phyloP scores from a whole-genome alignment of 2,797 vertebrate species.

The Clarias laeviceps region DNA sequence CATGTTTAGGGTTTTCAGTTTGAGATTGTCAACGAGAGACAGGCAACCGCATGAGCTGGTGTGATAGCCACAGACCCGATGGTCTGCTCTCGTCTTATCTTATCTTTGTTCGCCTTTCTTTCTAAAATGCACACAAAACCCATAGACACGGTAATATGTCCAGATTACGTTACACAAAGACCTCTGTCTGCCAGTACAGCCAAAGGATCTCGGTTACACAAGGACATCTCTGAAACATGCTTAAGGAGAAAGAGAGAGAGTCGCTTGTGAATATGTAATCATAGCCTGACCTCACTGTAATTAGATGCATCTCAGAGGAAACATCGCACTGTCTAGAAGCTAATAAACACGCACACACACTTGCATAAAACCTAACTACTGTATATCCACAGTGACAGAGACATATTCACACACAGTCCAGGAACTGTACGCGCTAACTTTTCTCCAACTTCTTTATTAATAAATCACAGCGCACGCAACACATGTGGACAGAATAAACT shows the following conservation, averaged over 20 bases:
- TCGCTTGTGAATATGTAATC: conserved; percentile 75
- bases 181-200: conserved; percentile 15
- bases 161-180: conserved; percentile 55
- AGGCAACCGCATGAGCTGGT: neutral
- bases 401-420: neutral
- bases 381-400: conserved; percentile 14
- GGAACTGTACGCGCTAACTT: neutral
- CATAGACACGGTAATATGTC: conserved; percentile 30
- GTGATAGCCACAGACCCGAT: neutral
- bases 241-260: conserved; percentile 63
- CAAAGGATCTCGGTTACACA: conserved; percentile 26
- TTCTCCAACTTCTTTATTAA: neutral
- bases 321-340: conserved; percentile 42
- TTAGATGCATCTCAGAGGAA: conserved; percentile 73
- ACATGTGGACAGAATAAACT: neutral
- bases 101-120: neutral
- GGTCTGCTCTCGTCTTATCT: neutral
- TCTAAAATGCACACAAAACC: conserved; percentile 2
- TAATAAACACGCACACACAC: conserved; percentile 47
- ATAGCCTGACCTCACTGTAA: conserved; percentile 75
- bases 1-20: conserved; percentile 1
- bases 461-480: conserved; percentile 1
- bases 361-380: conserved; percentile 18
- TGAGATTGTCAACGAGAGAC: neutral
- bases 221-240: conserved; percentile 10